Percentiles rank a stretch among this genome's conserved stretches.
Conservation (phyloP, 2,113 vertebrate species). For the Zapus hudsonius region DNA sequence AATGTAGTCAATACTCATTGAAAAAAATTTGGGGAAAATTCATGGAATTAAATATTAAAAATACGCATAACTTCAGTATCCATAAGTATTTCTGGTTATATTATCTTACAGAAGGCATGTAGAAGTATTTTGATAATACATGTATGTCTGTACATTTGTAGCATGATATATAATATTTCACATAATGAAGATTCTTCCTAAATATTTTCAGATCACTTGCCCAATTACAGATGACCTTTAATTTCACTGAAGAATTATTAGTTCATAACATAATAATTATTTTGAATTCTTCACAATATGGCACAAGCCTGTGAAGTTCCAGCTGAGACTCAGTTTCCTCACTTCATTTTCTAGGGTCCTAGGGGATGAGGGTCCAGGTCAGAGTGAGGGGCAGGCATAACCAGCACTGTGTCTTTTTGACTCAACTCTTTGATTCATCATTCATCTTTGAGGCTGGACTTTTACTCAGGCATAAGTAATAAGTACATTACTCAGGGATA, state of each 20-base stretch:
- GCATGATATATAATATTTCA: background rate
- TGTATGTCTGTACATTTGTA: background rate
- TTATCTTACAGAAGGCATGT: background rate
- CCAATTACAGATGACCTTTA: background rate
- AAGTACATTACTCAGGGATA: background rate
- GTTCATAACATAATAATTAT: background rate
- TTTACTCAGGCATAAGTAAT: background rate
- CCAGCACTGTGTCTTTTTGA: background rate
- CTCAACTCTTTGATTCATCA: background rate
- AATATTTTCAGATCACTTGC: background rate
- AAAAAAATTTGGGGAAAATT: background rate
- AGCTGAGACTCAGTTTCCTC: background rate
- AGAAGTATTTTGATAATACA: background rate
- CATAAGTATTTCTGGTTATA: too few relatives aligned
- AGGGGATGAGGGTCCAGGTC: background rate
- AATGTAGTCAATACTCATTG: too few relatives aligned
- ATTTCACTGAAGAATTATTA: background rate
- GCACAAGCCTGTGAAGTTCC: background rate
- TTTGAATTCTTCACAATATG: background rate
- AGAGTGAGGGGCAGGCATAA: background rate
- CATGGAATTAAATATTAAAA: background rate
- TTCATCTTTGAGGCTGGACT: conserved; percentile 1
- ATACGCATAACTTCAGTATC: background rate
- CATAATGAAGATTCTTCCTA: background rate
- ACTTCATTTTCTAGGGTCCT: background rate